Base-by-base conservation (phyloP, 2,888 invertebrate species). In the Rhingia campestris region DNA sequence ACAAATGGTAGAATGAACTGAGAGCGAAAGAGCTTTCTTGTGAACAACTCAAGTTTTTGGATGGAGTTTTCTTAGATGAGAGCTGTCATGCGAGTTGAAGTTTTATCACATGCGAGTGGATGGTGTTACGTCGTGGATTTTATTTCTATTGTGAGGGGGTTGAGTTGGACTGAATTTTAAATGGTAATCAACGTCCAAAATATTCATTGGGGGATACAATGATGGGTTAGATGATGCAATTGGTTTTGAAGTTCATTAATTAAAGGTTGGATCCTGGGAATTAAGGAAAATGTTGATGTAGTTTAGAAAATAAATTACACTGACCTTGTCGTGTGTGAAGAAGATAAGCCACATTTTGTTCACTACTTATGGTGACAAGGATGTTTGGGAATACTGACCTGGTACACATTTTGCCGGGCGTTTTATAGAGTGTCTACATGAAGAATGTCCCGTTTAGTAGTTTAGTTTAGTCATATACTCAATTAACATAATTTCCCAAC, bases 151-250 rank as follows among this genome's bases (percentile, higher is more conserved):
- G 43, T 32, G 41, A 33, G 14, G 10, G 49, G 39, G 39, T 61
- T 63, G 35, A 12, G 10, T 3, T 70, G 63, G 72, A 30, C 22
- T 49, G 41, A 3, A 4, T 37, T 7, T 51, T 39, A 39, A 7
- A 3, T 47, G 22, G 22, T 22, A 22, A 22, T 22, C 22, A 22
- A 22, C 22, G 22, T 22, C 22, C 22, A 22, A 22, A 22, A 22
- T 22, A 22, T 22, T 22, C 22, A 22, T 4, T 4, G 49, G 67
- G 41, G 43, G 35, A 30, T 41, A 41, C 5, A 7, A 14, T 14
- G 12, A n/a, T 39, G 33, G 37, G 43, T 41, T 47, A 41, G 58
- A 56, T 82, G 82, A 79, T 73, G 63, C 79, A 72, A 82, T 81
- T 56, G 53, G 43, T 51, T 10, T 41, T 51, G 54, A 9, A n/a